phyloP scores from a whole-genome alignment of 2,797 vertebrate species.

The Anableps anableps region DNA sequence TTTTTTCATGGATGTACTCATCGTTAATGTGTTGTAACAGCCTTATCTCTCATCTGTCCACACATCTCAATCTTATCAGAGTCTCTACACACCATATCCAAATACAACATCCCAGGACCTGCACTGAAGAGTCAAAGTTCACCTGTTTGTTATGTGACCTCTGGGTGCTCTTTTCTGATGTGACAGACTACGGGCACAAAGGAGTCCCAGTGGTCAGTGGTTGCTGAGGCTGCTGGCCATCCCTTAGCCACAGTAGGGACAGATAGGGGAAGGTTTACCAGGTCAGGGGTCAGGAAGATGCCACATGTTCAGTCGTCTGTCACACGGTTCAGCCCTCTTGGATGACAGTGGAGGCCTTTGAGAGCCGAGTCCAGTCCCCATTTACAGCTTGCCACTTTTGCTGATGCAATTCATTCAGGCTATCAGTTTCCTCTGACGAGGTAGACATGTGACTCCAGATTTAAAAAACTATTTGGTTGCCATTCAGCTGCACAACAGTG shows the following conservation, averaged over 20 bases:
- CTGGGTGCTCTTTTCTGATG: constrained; percentile 56
- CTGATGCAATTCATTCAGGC: constrained; percentile 53
- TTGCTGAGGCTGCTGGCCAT: constrained; percentile 50
- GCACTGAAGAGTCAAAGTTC: constrained; percentile 65
- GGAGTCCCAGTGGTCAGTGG: constrained; percentile 60
- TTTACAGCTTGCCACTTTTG: constrained; percentile 23
- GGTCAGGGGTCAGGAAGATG: constrained; percentile 73
- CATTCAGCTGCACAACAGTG: constrained; percentile 3
- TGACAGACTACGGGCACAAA: constrained; percentile 69
- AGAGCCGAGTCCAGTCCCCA: constrained; percentile 31
- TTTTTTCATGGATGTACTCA: constrained; percentile 29
- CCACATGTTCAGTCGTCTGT: constrained; percentile 79
- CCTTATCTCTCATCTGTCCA: constrained; percentile 44
- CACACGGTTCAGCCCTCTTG: constrained; percentile 57
- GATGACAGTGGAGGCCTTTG: constrained; percentile 69
- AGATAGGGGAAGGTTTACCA: constrained; percentile 62
- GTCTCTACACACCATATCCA: constrained; percentile 33
- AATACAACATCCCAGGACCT: constrained; percentile 53
- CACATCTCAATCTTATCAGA: constrained; percentile 48
- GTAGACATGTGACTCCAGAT: constrained; percentile 36
- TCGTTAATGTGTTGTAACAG: constrained; percentile 26
- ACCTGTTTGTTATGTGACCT: constrained; percentile 65
- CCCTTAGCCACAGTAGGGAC: constrained; percentile 63
- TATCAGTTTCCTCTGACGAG: constrained; percentile 38
- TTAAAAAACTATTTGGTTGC: constrained; percentile 29